Evolutionary conservation across 2,797 vertebrate genomes (phyloP).

Genomic region (Syngnathus rostellatus): DNA sequence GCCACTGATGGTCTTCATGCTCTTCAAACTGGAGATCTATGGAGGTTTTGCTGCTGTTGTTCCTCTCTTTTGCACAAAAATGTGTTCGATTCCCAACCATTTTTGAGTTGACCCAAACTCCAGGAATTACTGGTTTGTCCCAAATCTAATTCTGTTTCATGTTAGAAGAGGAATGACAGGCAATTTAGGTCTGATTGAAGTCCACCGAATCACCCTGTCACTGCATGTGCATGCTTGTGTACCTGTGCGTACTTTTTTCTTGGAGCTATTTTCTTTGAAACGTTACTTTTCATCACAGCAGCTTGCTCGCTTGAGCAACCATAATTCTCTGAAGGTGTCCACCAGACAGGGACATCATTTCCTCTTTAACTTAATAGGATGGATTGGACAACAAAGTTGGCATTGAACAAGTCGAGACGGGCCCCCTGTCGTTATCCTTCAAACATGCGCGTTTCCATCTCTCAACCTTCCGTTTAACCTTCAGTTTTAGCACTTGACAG

Average conservation of each 20-base stretch:
- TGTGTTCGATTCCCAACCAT: slow-evolving; percentile 6
- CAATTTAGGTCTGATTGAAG: slow-evolving; percentile 55
- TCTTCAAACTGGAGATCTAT: slow-evolving; percentile 25
- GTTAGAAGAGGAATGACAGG: slow-evolving; percentile 25
- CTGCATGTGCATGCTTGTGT: slow-evolving; percentile 2
- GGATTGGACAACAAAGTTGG: slow-evolving; percentile 40
- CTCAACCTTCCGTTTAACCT: background rate
- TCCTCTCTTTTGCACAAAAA: slow-evolving; percentile 22
- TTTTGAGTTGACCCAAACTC: background rate
- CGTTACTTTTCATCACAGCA: slow-evolving; percentile 32
- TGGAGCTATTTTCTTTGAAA: slow-evolving; percentile 12
- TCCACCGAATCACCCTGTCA: slow-evolving; percentile 44
- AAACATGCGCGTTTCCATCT: slow-evolving; percentile 22
- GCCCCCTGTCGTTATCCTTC: background rate
- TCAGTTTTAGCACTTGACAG: background rate
- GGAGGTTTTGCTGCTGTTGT: slow-evolving; percentile 12
- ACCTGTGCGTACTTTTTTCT: slow-evolving; percentile 10
- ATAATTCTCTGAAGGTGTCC: slow-evolving; percentile 50
- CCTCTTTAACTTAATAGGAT: slow-evolving; percentile 58
- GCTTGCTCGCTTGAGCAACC: slow-evolving; percentile 32
- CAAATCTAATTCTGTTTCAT: background rate
- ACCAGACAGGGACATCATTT: slow-evolving; percentile 47
- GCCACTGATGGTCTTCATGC: slow-evolving; percentile 22
- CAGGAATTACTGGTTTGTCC: background rate
- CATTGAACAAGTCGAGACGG: slow-evolving; percentile 11